phyloP scores from a whole-genome alignment of 2,888 invertebrate genomes.

The Sturmia bella region DNA sequence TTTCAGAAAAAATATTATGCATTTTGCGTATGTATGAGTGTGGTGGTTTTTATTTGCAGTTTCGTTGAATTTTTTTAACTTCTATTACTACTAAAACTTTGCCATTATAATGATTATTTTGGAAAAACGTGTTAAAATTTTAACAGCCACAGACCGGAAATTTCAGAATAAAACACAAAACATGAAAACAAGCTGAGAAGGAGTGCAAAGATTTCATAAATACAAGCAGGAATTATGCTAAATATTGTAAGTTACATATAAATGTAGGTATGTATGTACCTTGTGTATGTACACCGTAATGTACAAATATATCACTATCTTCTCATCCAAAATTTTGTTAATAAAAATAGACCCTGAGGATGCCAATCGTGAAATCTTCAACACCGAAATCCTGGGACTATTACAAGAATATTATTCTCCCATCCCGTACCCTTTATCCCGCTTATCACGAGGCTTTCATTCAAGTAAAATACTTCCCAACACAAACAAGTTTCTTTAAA shows the following conservation, averaged over 20 bases:
- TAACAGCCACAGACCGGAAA: conserved; percentile 40
- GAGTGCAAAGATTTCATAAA: conserved; percentile 14
- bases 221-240: conserved; percentile 28
- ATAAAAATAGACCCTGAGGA: too few relatives aligned
- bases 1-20: conserved; percentile 1
- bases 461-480: too few relatives aligned
- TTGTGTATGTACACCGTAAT: too few relatives aligned
- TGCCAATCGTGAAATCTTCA: too few relatives aligned
- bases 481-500: too few relatives aligned
- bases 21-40: neutral
- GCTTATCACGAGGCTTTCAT: too few relatives aligned
- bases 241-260: neutral
- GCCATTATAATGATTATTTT: conserved; percentile 51
- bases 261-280: neutral
- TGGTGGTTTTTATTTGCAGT: neutral
- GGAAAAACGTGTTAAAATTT: conserved; percentile 58
- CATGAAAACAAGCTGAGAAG: neutral
- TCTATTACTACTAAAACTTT: neutral
- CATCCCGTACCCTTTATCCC: too few relatives aligned
- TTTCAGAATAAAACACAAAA: conserved; percentile 24
- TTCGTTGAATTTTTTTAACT: neutral
- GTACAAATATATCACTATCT: too few relatives aligned
- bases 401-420: too few relatives aligned
- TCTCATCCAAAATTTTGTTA: too few relatives aligned
- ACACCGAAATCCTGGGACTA: too few relatives aligned